phyloP scores from a whole-genome alignment of 2,113 vertebrate genomes.

The Irena cyanogastra region DNA sequence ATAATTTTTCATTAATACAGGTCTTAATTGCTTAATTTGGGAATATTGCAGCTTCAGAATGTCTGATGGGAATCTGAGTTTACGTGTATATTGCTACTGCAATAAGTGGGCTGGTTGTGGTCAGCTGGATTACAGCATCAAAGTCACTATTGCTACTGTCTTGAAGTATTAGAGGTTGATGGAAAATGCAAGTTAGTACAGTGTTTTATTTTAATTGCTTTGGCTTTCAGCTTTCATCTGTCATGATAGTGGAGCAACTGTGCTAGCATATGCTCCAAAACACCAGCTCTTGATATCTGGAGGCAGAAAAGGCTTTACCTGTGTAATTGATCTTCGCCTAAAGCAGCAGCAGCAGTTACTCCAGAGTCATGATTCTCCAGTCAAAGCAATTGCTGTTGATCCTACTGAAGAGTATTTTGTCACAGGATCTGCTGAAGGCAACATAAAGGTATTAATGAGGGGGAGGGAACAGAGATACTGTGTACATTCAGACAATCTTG shows the following conservation, averaged over 20 bases:
- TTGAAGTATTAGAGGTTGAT: background rate
- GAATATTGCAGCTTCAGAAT: background rate
- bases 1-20: background rate
- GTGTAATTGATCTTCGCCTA: conserved; percentile 87
- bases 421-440: conserved; percentile 96
- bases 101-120: background rate
- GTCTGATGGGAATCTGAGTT: background rate
- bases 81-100: background rate
- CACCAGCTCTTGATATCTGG: conserved; percentile 93
- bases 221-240: conserved; percentile 86
- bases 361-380: conserved; percentile 94
- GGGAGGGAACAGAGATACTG: background rate
- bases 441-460: conserved; percentile 84
- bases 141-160: background rate
- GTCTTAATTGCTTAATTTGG: background rate
- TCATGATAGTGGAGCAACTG: conserved; percentile 93
- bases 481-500: background rate
- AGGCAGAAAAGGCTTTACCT: conserved; percentile 91
- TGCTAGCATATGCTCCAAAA: conserved; percentile 87
- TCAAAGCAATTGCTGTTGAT: conserved; percentile 92
- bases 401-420: conserved; percentile 90
- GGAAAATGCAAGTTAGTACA: background rate
- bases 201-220: background rate
- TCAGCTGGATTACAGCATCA: background rate
- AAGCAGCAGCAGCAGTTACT: conserved; percentile 86